Conservation (phyloP, 2,797 vertebrate species). For the Gadopsis marmoratus region DNA sequence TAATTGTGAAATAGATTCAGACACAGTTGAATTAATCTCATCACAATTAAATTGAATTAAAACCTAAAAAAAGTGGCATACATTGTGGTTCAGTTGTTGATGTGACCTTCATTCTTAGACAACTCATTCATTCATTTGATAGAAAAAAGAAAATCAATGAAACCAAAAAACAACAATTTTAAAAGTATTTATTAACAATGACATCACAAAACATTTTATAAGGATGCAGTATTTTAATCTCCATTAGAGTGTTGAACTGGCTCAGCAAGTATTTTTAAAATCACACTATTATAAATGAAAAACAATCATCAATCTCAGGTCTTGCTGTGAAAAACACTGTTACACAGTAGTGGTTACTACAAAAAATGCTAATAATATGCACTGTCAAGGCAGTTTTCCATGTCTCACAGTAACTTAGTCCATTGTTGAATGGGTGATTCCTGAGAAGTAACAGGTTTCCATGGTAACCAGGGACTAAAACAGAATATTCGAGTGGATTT, state of each 20-base stretch:
- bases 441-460: slow-evolving; percentile 23
- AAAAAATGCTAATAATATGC: slow-evolving; percentile 17
- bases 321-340: background rate
- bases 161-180: background rate
- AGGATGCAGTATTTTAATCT: background rate
- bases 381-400: slow-evolving; percentile 5
- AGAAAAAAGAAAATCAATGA: slow-evolving; percentile 7
- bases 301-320: slow-evolving; percentile 5
- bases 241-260: slow-evolving; percentile 15
- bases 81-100: too few species aligned
- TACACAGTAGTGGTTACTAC: slow-evolving; percentile 34
- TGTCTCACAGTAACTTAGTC: slow-evolving; percentile 46
- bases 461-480: slow-evolving; percentile 24
- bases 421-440: background rate
- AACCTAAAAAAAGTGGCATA: background rate
- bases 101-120: background rate
- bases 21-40: background rate
- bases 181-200: slow-evolving; percentile 56
- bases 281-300: slow-evolving; percentile 31
- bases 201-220: slow-evolving; percentile 28
- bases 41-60: background rate
- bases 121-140: background rate
- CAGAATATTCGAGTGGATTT: slow-evolving; percentile 20
- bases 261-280: slow-evolving; percentile 39
- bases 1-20: background rate